Evolutionary conservation across 1,140 invertebrate genomes (phyloP), one percentile per base, ranked within the genome.

Genomic region (Aphelenchoides avenae): DNA sequence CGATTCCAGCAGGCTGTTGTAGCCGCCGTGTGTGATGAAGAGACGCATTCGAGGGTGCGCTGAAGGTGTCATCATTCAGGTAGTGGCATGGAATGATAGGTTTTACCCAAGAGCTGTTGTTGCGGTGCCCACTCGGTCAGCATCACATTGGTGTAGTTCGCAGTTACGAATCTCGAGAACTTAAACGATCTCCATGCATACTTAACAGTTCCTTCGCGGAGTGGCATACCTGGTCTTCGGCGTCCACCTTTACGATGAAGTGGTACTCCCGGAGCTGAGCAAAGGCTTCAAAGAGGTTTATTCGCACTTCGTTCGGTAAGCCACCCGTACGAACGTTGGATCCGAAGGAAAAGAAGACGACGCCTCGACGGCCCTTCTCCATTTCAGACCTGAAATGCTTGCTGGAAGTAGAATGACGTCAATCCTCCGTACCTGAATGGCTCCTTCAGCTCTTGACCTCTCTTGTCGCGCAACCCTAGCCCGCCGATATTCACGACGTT

Each of bases 51-150:
- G 22, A 24, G 50, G 22, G 31, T 57, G 54, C 26, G 33, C 34
- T 41, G 33, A 55, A 48, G n/a, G n/a, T n/a, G n/a, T n/a, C n/a
- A n/a, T n/a, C n/a, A n/a, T n/a, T n/a, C n/a, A n/a, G n/a, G n/a
- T n/a, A n/a, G n/a, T n/a, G n/a, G n/a, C n/a, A n/a, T n/a, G n/a
- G n/a, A n/a, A n/a, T n/a, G n/a, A n/a, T 18, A 18, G 15, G 22
- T 31, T 30, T 6, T 29, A 53, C 52, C 49, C 18, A 53, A 47
- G 40, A 58, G 42, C 1, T 20, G 36, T 24, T 26, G 26, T 27
- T 58, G 56, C n/a, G 56, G 56, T 15, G 56, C 56, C 56, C 56
- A 58, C 5, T 22, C 11, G n/a, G 56, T 58, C 1, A 58, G 24
- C 30, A 34, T 46, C n/a, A 58, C 24, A 44, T 58, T 58, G 1